Base-by-base conservation (phyloP, 2,888 invertebrate genomes). In the Anaspis maculata region DNA sequence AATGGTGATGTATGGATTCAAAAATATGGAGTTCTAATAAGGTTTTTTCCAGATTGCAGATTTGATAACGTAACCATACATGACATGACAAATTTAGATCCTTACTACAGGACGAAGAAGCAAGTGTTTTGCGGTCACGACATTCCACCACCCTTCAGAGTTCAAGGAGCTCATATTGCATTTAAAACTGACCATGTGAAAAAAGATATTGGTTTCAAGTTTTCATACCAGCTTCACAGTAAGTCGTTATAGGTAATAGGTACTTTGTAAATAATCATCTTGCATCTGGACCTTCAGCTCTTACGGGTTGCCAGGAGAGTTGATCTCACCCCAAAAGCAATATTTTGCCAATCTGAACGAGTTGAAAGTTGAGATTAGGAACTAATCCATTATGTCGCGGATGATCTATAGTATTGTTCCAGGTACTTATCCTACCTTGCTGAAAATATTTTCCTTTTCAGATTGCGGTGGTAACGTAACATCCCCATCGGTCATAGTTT, bases 401-500 rank as follows among this genome's bases (percentile, higher is more conserved):
- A 13, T 26, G 4, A 23, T 27, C 11, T 3, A 13, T 25, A 16
- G 14, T 11, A 11, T 2, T 1, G 4, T 27, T 25, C 2, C 22
- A 19, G 16, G 24, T 3, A n/a, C 24, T 13, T n/a, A n/a, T n/a
- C n/a, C n/a, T n/a, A n/a, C n/a, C n/a, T n/a, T n/a, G n/a, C n/a
- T n/a, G n/a, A n/a, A n/a, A n/a, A n/a, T 19, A 10, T 14, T n/a
- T 26, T 19, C 23, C 15, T 48, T 56, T 61, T 27, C 50, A 79
- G 79, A 67, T 23, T 94, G 92, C 60, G 91, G 90, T 3, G 86
- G 84, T 2, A 62, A 67, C 14, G 62, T 91, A n/a, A 80, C 70
- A 1, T 59, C 71, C 13, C 75, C 79, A 1, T 68, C 68, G 3
- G 45, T 67, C 7, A 70, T 87, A 25, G 59, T 61, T 7, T 69